Base-by-base conservation (phyloP, 64 coral and sea anemone species). In the Platygyra sinensis region DNA sequence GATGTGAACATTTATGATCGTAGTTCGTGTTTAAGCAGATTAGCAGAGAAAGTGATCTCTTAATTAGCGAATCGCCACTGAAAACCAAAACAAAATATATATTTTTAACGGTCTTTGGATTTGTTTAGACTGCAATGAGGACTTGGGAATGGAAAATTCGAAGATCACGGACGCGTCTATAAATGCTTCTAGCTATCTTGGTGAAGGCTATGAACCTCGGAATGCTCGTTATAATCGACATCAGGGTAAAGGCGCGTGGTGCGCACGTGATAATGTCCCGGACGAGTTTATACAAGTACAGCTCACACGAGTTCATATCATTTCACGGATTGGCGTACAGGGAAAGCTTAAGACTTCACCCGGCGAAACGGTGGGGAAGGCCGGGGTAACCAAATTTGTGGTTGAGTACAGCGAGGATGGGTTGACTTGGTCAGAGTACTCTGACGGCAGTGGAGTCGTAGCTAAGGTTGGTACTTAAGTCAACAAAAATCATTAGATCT, bases 341-440 rank as follows among this genome's bases (percentile, higher is more conserved):
- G 73, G 65, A 63, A 91, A 76, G 51, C 7, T 10, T 24, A 79
- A 79, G 25, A 79, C 77, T 3, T 60, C 77, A 17, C 22, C 77
- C 8, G 28, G 8, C 10, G 51, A 67, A 67, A 15, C 20, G 54
- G 57, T 78, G 14, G 84, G 20, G 6, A 78, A 72, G 64, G 88
- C 93, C 72, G 91, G 93, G 93, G 55, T 91, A 25, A 94, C 74
- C 16, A 90, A 94, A 61, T 91, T 90, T 32, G n/a, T 50, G 31
- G 10, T 94, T 30, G 69, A 51, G 10, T 94, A 94, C 54, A 94
- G 85, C 20, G 77, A 77, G 15, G 83, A 94, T 79, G 89, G 83
- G 28, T 61, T 29, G 12, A 79, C 30, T 10, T 94, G 93, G 93
- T 80, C 49, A 20, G 46, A 62, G 7, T 89, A 94, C 67, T 74